Evolutionary conservation across 2,113 vertebrate genomes (phyloP).

Genomic region (Numida meleagris): DNA sequence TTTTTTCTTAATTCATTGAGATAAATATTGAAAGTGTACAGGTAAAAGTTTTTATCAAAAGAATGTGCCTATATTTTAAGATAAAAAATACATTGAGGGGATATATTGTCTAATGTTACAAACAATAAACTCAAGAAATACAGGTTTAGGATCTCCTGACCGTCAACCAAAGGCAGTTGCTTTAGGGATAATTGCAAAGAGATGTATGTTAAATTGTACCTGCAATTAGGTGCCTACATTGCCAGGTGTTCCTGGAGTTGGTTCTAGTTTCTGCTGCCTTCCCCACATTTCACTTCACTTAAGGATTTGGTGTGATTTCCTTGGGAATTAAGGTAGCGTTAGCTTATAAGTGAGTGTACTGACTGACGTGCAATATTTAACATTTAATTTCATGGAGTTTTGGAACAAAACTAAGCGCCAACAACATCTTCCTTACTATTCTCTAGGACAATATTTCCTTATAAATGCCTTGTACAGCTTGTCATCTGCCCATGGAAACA

Average conservation of each 20-base stretch:
- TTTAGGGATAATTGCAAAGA: not conserved
- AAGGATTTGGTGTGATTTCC: not conserved
- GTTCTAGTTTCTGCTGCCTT: not conserved
- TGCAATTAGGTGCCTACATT: too few relatives aligned
- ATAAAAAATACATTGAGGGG: not conserved
- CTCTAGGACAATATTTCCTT: not conserved
- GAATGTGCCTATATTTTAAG: not conserved
- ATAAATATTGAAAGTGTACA: not conserved
- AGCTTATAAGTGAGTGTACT: not conserved
- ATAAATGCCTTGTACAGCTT: not conserved
- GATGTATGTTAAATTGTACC: not conserved
- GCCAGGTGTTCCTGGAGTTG: rapidly evolving
- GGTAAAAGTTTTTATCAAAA: not conserved
- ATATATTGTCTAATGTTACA: not conserved
- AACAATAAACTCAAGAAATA: not conserved
- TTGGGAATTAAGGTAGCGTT: not conserved
- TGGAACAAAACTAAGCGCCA: not conserved
- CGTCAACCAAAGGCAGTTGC: not conserved
- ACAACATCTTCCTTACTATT: not conserved
- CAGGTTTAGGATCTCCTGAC: not conserved
- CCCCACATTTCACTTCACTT: not conserved
- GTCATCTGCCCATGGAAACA: not conserved
- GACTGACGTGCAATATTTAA: not conserved
- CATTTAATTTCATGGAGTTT: not conserved
- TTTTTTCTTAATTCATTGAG: not conserved